Base-by-base conservation (phyloP, 2,888 invertebrate species). In the Chrysina gloriosa region DNA sequence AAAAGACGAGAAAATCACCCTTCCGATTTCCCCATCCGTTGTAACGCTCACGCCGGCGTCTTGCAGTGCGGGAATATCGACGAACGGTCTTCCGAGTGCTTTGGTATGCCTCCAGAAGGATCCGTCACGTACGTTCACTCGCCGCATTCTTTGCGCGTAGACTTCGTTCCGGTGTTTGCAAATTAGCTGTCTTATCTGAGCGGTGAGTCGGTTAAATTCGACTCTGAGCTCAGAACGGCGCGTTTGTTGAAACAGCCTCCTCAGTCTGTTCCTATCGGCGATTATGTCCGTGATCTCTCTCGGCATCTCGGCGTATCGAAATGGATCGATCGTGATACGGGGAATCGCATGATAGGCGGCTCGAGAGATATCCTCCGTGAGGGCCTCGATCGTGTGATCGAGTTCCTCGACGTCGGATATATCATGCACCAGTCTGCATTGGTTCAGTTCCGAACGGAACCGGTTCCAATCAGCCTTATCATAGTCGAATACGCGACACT, bases 61-160 rank as follows among this genome's bases (percentile, higher is more conserved):
- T 3, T 11, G n/a, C 1, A 48, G 3, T 11, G 27, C 5, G 48
- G 23, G 23, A 2, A 48, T 27, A n/a, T 5, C n/a, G 1, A 3
- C 6, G 2, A n/a, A n/a, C 14, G 9, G 25, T 27, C 4, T 9
- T 3, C 48, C 11, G 1, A 48, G 25, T 23, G 23, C 11, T 14
- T 48, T 48, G 48, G 23, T 48, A 4, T 25, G 48, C 25, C 48
- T 14, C 48, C 48, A 48, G 5, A 48, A 7, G n/a, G 25, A 25
- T 6, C 48, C 48, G 11, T 48, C 48, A 23, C 48, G 6, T 2
- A 1, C 5, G 48, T 25, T 48, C 0, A 48, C 25, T n/a, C n/a
- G 3, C 0, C n/a, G 3, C 3, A 48, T 3, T 2, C 48, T 9
- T 2, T 48, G 4, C 4, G 9, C 27, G 11, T 48, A 48, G 23